Evolutionary conservation across 2,113 vertebrate species (phyloP).

Genomic region (Puntigrus tetrazona): DNA sequence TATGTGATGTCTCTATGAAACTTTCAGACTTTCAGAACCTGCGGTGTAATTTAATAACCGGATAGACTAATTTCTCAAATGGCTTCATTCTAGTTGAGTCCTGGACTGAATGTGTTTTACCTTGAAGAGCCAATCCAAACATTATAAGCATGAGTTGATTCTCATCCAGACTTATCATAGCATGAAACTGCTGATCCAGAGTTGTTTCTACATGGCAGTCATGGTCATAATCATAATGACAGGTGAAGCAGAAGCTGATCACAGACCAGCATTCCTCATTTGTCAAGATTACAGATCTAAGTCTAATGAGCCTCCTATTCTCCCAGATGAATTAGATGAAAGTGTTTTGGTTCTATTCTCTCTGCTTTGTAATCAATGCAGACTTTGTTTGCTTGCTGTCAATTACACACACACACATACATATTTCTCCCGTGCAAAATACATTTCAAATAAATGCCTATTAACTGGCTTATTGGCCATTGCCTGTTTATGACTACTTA

Average conservation of each 20-base stretch:
- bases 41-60: background rate
- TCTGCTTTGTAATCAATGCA: slow-evolving; percentile 33
- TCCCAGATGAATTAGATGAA: slow-evolving; percentile 45
- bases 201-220: background rate
- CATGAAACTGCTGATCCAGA: background rate
- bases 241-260: slow-evolving; percentile 13
- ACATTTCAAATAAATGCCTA: background rate
- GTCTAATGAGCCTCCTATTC: slow-evolving; percentile 29
- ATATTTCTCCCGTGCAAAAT: background rate
- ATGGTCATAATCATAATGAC: background rate
- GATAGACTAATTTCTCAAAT: background rate
- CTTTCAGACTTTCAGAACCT: background rate
- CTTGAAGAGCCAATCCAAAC: background rate
- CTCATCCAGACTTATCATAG: background rate
- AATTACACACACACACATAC: background rate
- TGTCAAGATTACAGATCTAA: slow-evolving; percentile 8
- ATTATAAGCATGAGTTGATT: background rate
- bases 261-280: background rate
- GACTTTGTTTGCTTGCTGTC: background rate
- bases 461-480: too few species aligned
- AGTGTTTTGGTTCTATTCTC: background rate
- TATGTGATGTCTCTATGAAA: background rate
- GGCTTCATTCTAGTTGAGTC: background rate
- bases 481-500: too few species aligned
- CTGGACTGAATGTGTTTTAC: background rate